These are phyloP conservation scores for Myotis myotis DNA, from an alignment of 2,797 vertebrate genomes.

Conservation along the genomic window DNA sequence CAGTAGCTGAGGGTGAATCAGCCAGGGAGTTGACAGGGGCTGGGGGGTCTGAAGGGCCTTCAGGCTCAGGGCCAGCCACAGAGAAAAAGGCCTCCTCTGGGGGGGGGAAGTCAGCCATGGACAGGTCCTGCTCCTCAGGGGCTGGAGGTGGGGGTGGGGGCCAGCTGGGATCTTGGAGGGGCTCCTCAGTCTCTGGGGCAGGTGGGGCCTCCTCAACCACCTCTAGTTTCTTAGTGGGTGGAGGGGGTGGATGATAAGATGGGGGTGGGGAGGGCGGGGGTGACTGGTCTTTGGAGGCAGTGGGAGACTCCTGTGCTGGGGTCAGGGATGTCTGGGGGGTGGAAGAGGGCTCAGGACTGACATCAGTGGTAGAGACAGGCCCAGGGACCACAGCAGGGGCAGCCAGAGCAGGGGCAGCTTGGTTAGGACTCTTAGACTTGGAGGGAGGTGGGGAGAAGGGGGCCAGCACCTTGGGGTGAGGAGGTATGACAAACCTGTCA, in stretches of 20 bases:
- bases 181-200: constrained; percentile 66
- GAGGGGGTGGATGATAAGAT: constrained; percentile 91
- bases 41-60: background rate
- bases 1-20: background rate
- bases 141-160: constrained; percentile 92
- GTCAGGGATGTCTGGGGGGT: constrained; percentile 45
- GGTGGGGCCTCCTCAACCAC: constrained; percentile 63
- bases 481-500: constrained; percentile 90
- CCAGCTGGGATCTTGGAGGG: constrained; percentile 86
- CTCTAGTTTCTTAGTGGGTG: constrained; percentile 86
- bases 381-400: constrained; percentile 64
- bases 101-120: constrained; percentile 90
- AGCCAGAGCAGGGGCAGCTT: background rate
- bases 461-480: constrained; percentile 93
- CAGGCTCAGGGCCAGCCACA: constrained; percentile 68
- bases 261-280: constrained; percentile 92
- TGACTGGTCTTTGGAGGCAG: constrained; percentile 67
- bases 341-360: constrained; percentile 74
- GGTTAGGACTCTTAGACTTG: constrained; percentile 84
- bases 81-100: constrained; percentile 91
- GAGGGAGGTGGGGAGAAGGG: constrained; percentile 91
- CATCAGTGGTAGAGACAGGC: constrained; percentile 61
- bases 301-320: constrained; percentile 36
- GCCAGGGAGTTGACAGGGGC: background rate
- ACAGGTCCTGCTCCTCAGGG: constrained; percentile 87